phyloP scores from a whole-genome alignment of 2,888 invertebrate species.

The Leptura quadrifasciata region DNA sequence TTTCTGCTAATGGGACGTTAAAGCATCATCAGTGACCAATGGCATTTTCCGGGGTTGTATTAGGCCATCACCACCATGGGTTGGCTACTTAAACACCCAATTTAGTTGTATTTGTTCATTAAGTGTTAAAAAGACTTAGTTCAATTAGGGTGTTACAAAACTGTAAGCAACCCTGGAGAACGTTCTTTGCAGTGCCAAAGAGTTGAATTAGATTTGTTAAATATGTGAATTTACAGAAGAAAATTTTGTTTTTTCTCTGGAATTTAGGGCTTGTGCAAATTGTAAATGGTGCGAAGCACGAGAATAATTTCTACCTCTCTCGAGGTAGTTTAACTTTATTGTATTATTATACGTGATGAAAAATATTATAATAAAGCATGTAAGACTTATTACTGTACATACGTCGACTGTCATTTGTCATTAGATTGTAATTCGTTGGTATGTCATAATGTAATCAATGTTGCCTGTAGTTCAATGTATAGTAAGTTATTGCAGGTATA shows the following conservation, averaged over 20 bases:
- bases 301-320: conserved; percentile 52
- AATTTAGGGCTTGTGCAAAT: conserved; percentile 72
- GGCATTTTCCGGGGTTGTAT: conserved; percentile 87
- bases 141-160: conserved; percentile 59
- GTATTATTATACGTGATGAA: conserved; percentile 66
- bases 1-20: conserved; percentile 80
- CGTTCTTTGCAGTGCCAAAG: conserved; percentile 74
- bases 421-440: conserved; percentile 72
- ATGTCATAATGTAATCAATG: conserved; percentile 72
- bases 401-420: conserved; percentile 73
- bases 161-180: conserved; percentile 66
- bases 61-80: conserved; percentile 80
- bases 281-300: conserved; percentile 69
- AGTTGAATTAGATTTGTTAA: conserved; percentile 65
- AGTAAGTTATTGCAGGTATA: conserved; percentile 74
- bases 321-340: conserved; percentile 57
- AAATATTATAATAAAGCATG: conserved; percentile 62
- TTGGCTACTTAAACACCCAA: conserved; percentile 66
- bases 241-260: conserved; percentile 56
- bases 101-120: conserved; percentile 52
- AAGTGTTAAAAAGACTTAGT: conserved; percentile 60
- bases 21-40: conserved; percentile 91
- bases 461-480: conserved; percentile 74
- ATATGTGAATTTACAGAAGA: conserved; percentile 64
- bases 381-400: conserved; percentile 70